Evolutionary conservation across 1,140 invertebrate genomes (phyloP), one percentile per base, ranked within the genome.

Genomic region (Hetaerina americana): DNA sequence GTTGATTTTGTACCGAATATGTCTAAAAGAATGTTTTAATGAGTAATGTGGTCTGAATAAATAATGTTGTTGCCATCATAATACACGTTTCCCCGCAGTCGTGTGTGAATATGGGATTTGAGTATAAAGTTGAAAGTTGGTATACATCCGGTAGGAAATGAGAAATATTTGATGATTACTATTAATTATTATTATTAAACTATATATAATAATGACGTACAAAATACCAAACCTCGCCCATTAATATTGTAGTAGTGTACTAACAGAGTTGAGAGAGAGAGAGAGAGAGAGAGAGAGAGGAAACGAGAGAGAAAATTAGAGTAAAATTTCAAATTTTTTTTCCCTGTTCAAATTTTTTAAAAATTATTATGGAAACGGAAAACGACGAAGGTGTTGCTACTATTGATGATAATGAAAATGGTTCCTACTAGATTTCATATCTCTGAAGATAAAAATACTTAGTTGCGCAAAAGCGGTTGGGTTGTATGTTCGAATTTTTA

Each of bases 161-260:
- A 5, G 5, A 18, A 57, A n/a, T 10, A n/a, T 57, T 57, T 57
- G 15, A 57, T n/a, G 40, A 57, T 18, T 5, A 70, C 68, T 68
- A 74, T 57, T 70, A 74, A 72, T 72, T 68, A 71, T 74, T 74
- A 72, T 73, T 73, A 72, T 73, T 70, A 49, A 18, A 71, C 67
- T 68, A 73, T 26, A 72, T 69, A 72, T 69, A 73, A 71, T 70
- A 73, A 70, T 73, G 66, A 73, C 75, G 76, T 76, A 76, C 76
- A 76, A 76, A 74, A 74, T 74, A 73, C 72, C 69, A 76, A 75
- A 75, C 76, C 76, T 76, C 76, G 75, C 76, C 74, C 74, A 73
- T 75, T 75, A 72, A 74, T 74, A 74, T 75, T 75, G 75, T 76
- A 76, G 73, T 75, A 75, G 72, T 76, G 75, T 76, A 75, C 75